Percentiles rank a stretch among this genome's conserved stretches.
phyloP scores from a whole-genome alignment of 2,888 invertebrate species.

The Petrolisthes manimaculis region DNA sequence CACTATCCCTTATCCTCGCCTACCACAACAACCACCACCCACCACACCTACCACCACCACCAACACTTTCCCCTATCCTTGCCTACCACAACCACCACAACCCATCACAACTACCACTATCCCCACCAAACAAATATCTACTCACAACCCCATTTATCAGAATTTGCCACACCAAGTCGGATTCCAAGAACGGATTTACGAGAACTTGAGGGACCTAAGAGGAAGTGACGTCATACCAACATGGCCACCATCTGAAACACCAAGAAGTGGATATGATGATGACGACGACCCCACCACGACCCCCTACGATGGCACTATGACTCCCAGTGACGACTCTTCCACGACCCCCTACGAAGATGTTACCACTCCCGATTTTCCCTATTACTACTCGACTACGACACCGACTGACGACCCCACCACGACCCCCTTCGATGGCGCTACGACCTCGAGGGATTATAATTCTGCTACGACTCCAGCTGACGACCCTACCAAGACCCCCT shows the following conservation, averaged over 20 bases:
- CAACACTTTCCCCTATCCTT: neutral
- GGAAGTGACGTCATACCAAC: too few species aligned
- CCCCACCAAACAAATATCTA: neutral
- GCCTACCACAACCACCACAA: neutral
- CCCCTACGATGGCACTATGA: too few species aligned
- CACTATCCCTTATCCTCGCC: neutral
- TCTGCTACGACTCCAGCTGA: too few species aligned
- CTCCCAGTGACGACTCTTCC: too few species aligned
- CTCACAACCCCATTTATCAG: constrained; percentile 36
- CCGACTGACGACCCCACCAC: too few species aligned
- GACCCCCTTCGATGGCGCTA: too few species aligned
- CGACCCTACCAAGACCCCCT: too few species aligned
- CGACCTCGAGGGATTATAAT: too few species aligned
- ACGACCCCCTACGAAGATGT: too few species aligned
- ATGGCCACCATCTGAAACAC: neutral
- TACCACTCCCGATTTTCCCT: too few species aligned
- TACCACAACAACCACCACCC: neutral
- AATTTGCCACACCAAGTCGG: constrained; percentile 25
- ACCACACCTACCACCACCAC: neutral
- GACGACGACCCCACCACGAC: neutral
- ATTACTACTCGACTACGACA: too few species aligned
- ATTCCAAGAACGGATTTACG: constrained; percentile 41
- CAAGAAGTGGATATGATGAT: neutral
- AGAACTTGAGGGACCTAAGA: constrained; percentile 30
- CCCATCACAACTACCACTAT: constrained; percentile 21